phyloP scores from a whole-genome alignment of 2,888 invertebrate genomes.

The Netelia melanura region DNA sequence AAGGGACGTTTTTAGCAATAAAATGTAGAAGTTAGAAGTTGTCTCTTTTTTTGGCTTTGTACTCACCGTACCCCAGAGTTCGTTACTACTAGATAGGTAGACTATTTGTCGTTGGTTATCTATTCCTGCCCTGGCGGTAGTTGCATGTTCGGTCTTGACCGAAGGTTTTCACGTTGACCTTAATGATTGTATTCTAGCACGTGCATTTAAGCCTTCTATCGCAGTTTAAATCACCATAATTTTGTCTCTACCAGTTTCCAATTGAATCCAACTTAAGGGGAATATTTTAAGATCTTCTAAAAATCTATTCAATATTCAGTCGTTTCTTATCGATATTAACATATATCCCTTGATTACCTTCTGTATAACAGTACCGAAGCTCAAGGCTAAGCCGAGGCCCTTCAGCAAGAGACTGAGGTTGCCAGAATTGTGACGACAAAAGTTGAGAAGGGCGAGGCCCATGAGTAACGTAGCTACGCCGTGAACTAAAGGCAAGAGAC shows the following conservation, averaged over 20 bases:
- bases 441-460: slow-evolving; percentile 53
- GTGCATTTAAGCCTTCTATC: no score
- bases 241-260: no score
- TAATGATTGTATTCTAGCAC: no score
- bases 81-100: not conserved
- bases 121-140: slow-evolving; percentile 24
- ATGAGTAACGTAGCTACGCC: not conserved
- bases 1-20: no score
- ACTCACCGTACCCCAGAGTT: not conserved
- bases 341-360: slow-evolving; percentile 45
- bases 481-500: slow-evolving; percentile 29
- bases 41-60: not conserved
- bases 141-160: slow-evolving; percentile 36
- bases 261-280: no score
- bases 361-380: slow-evolving; percentile 39
- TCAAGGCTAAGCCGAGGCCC: slow-evolving; percentile 58
- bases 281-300: no score
- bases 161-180: slow-evolving; percentile 5
- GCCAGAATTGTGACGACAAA: slow-evolving; percentile 48
- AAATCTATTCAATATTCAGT: no score
- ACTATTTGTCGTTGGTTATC: not conserved
- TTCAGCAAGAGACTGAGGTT: slow-evolving; percentile 64
- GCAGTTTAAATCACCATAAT: no score
- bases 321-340: no score
- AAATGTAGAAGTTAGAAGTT: not conserved